Base-by-base conservation (phyloP, 1,140 invertebrate species). In the Trissolcus basalis region DNA sequence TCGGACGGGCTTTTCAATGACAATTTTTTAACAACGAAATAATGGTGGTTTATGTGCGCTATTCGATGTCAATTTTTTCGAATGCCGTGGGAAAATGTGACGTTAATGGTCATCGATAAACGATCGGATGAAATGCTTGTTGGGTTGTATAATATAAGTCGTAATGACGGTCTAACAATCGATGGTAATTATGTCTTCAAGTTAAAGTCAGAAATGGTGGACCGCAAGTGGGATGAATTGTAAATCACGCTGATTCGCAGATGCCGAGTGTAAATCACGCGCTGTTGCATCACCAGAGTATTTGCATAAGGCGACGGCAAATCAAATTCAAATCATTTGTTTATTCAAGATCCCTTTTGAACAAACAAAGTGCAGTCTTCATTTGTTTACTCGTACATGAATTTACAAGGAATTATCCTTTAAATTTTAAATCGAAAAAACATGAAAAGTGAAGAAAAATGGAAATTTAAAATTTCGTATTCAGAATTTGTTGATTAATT, bases 151-250 rank as follows among this genome's bases (percentile, higher is more conserved):
- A 75, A 59, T 68, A 65, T 63, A 59, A 53, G 47, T 10, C 45
- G 53, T 63, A 76, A 76, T 70, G 65, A 64, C 49, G 59, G 65
- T 60, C 65, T 63, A 76, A 76, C 72, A 76, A 76, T 76, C 65
- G 47, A 27, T 33, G 54, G 65, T 60, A 76, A 76, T 76, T 76
- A 70, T 65, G 43, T 43, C 53, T 64, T 75, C 59, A 59, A 64
- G 10, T 59, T 45, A 49, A 36, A 58, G 47, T 47, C 54, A 56
- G 43, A 63, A 61, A 43, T 61, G 36, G 16, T 56, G 47, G 51
- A 1, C 19, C 44, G 12, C 41, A 58, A 58, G 56, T 58, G 44
- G 45, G 45, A 69, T 68, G 54, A 27, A 68, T 68, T 64, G 54
- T 75, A 75, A 69, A 69, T 75, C 64, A 75, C 45, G 32, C 35